Evolutionary conservation across 2,113 vertebrate genomes (phyloP).

Genomic region (Ictidomys tridecemlineatus): DNA sequence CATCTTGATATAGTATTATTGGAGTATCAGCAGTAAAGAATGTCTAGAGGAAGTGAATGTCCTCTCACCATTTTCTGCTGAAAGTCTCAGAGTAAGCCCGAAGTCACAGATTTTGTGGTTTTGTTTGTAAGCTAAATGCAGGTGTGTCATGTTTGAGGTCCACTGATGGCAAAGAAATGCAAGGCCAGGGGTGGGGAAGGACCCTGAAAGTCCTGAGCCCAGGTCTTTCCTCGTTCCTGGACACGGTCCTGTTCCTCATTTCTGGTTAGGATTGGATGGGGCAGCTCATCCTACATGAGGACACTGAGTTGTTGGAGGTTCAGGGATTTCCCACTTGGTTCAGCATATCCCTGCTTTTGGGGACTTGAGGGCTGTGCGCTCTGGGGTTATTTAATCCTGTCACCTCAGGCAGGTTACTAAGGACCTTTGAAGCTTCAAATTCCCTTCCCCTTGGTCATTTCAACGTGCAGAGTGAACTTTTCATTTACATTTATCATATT

Average conservation of each 20-base stretch:
- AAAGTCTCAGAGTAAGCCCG: not conserved
- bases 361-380: not conserved
- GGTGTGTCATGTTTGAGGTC: not conserved
- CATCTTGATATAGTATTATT: accelerated
- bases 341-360: too few relatives aligned
- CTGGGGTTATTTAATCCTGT: too few relatives aligned
- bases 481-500: not conserved
- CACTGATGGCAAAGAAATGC: not conserved
- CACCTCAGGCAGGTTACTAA: not conserved
- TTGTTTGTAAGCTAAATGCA: not conserved
- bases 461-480: not conserved
- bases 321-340: too few relatives aligned
- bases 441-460: not conserved
- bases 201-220: accelerated
- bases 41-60: not conserved
- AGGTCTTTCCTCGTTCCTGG: not conserved
- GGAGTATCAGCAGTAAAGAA: accelerated
- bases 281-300: not conserved
- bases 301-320: not conserved
- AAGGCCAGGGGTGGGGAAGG: not conserved
- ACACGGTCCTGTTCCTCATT: not conserved
- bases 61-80: not conserved
- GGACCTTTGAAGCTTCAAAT: not conserved
- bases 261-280: not conserved
- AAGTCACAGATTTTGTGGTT: accelerated